Evolutionary conservation across 1,140 invertebrate genomes (phyloP).

Genomic region (Drosophila ananassae): DNA sequence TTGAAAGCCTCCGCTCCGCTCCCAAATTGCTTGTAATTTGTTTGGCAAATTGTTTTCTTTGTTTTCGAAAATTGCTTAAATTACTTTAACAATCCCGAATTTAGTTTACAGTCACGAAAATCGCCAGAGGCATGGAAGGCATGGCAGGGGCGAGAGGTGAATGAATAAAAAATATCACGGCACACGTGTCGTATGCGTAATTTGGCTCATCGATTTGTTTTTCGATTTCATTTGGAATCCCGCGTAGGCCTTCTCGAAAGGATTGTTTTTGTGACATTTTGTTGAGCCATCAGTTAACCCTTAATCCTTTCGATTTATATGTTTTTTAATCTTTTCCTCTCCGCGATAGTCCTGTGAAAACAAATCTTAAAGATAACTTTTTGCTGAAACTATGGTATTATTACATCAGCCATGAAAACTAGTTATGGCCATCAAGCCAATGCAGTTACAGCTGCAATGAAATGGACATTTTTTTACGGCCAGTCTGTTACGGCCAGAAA

Average conservation of each 20-base stretch:
- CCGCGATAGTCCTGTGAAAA: background rate
- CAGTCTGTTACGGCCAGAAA: background rate
- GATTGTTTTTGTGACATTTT: slow-evolving; percentile 20
- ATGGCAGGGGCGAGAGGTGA: slow-evolving; percentile 42
- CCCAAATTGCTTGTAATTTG: slow-evolving; percentile 69
- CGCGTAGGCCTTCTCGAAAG: slow-evolving; percentile 1
- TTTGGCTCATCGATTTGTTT: slow-evolving; percentile 68
- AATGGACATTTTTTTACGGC: slow-evolving; percentile 62
- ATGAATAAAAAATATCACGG: slow-evolving; percentile 23
- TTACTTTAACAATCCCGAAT: slow-evolving; percentile 53
- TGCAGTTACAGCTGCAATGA: slow-evolving; percentile 72
- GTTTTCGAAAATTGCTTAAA: slow-evolving; percentile 40
- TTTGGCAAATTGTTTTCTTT: slow-evolving; percentile 64
- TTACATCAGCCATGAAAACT: slow-evolving; percentile 64
- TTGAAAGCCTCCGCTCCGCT: slow-evolving; percentile 47
- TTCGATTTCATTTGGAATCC: slow-evolving; percentile 4
- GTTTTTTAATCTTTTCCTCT: background rate
- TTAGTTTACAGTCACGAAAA: slow-evolving; percentile 53
- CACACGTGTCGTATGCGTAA: slow-evolving; percentile 77
- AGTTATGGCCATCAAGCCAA: slow-evolving; percentile 56
- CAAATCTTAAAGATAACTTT: background rate
- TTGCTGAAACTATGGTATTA: slow-evolving; percentile 3
- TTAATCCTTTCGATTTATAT: background rate
- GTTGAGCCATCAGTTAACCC: slow-evolving; percentile 5
- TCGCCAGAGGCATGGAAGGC: slow-evolving; percentile 14